Evolutionary conservation across 2,113 vertebrate genomes (phyloP).

Genomic region (Oenanthe melanoleuca): DNA sequence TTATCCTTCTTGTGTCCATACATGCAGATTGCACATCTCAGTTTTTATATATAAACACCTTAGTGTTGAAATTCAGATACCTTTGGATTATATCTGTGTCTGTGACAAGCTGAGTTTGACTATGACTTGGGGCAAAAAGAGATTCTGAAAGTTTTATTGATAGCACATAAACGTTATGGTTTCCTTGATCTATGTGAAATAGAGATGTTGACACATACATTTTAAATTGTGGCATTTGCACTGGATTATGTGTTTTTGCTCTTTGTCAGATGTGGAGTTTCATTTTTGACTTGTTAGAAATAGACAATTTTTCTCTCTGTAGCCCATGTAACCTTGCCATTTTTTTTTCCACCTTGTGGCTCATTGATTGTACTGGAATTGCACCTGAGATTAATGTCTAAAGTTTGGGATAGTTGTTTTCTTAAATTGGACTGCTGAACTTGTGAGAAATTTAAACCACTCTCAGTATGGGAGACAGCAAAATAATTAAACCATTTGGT

Average conservation of each 20-base stretch:
- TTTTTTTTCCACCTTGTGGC: background rate
- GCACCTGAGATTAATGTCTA: background rate
- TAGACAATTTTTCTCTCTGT: background rate
- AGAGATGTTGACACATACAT: background rate
- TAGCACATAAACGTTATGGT: background rate
- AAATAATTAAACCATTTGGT: slow-evolving; percentile 39
- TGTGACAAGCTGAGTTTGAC: background rate
- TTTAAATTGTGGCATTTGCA: background rate
- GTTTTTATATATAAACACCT: background rate
- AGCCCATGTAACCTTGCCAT: background rate
- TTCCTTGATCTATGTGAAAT: background rate
- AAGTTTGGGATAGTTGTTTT: background rate
- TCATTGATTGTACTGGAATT: background rate
- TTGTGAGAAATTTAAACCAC: slow-evolving; percentile 39
- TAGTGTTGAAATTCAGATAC: background rate
- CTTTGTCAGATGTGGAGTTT: background rate
- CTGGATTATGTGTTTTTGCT: background rate
- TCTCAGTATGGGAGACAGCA: background rate
- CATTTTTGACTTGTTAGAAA: background rate
- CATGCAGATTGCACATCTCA: background rate
- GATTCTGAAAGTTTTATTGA: background rate
- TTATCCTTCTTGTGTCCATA: background rate
- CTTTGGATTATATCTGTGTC: background rate
- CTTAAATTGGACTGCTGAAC: background rate
- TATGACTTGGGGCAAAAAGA: background rate